Conservation (phyloP, 2,113 vertebrate genomes). For the Anas platyrhynchos region DNA sequence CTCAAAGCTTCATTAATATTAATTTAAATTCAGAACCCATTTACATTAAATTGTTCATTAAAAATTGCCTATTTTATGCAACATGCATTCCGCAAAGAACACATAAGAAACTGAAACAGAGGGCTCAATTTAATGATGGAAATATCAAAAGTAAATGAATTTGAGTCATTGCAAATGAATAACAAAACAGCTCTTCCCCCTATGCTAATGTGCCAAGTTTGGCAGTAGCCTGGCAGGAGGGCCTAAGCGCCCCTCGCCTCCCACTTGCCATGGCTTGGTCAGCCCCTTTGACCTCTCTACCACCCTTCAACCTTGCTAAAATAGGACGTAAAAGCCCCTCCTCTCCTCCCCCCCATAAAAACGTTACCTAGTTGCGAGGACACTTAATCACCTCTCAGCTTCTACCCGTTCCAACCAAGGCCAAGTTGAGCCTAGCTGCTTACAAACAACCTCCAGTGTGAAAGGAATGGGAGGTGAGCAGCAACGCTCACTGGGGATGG, state of each 20-base stretch:
- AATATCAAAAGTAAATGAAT: constrained; percentile 76
- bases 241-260: neutral
- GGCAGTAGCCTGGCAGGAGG: constrained; percentile 28
- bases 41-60: constrained; percentile 89
- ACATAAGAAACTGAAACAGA: constrained; percentile 77
- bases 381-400: neutral
- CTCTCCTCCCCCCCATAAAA: neutral
- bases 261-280: neutral
- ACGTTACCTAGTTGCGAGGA: rapidly evolving
- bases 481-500: neutral
- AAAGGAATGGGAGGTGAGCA: neutral
- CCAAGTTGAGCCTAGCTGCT: neutral
- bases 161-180: constrained; percentile 60
- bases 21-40: constrained; percentile 88
- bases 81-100: constrained; percentile 83
- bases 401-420: rapidly evolving
- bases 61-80: constrained; percentile 87
- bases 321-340: neutral
- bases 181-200: constrained; percentile 28
- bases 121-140: constrained; percentile 75
- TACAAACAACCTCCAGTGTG: neutral
- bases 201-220: neutral
- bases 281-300: constrained; percentile 38
- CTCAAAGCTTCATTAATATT: constrained; percentile 88
- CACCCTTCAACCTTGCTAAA: neutral